phyloP scores from a whole-genome alignment of 2,888 invertebrate genomes.

The Drosophila affinis region DNA sequence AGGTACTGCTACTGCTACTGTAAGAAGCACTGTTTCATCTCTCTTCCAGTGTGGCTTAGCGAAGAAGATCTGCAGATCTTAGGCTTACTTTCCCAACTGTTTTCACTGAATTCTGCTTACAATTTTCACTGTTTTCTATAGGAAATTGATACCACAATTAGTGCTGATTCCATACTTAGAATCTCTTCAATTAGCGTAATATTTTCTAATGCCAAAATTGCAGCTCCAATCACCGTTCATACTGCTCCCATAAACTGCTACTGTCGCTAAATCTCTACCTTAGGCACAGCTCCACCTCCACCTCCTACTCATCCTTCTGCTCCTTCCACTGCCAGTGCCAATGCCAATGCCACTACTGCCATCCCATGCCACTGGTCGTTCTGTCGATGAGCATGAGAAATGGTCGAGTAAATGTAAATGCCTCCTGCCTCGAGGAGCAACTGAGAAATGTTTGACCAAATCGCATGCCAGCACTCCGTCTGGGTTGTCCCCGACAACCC shows the following conservation, averaged over 20 bases:
- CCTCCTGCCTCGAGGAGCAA: constrained; percentile 35
- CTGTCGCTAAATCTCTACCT: background rate
- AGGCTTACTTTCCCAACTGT: no score
- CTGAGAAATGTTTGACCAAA: constrained; percentile 48
- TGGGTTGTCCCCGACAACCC: background rate
- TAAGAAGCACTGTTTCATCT: background rate
- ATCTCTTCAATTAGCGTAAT: background rate
- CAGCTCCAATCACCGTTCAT: background rate
- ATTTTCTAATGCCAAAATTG: background rate
- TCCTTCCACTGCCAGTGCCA: background rate
- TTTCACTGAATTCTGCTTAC: no score
- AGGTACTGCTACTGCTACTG: constrained; percentile 8
- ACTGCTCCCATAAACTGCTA: background rate
- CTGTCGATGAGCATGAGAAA: constrained; percentile 18
- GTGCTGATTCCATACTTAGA: background rate
- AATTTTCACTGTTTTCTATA: no score
- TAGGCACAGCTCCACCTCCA: background rate
- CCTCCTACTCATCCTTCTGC: background rate
- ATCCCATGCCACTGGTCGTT: background rate
- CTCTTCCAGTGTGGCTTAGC: background rate
- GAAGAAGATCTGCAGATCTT: no score
- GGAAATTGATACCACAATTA: background rate
- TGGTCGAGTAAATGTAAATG: constrained; percentile 52
- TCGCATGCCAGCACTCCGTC: constrained; percentile 33
- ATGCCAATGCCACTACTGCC: background rate